A percentile compares a stretch with the other conserved stretches of the same genome.
phyloP scores from a whole-genome alignment of 2,888 invertebrate species.

The Papilio demoleus region DNA sequence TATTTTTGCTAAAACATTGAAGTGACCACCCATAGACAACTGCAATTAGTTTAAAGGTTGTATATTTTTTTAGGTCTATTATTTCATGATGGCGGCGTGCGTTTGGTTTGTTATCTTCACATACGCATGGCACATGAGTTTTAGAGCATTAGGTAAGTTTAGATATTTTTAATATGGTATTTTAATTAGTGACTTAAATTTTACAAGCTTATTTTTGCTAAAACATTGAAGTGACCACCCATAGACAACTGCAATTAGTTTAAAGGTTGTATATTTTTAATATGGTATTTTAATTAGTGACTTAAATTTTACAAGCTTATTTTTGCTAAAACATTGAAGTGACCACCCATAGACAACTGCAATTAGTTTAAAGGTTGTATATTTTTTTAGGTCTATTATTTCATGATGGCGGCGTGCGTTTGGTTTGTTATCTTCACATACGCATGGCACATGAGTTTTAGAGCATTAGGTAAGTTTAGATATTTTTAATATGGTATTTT shows the following conservation, averaged over 20 bases:
- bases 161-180: not conserved
- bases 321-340: too few relatives aligned
- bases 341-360: too few relatives aligned
- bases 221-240: not conserved
- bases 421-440: constrained; percentile 98
- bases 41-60: too few relatives aligned
- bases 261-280: too few relatives aligned
- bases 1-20: too few relatives aligned
- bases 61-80: constrained; percentile 84
- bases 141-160: constrained; percentile 88
- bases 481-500: too few relatives aligned
- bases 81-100: constrained; percentile 95
- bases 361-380: too few relatives aligned
- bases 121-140: constrained; percentile 95
- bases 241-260: constrained; percentile 30
- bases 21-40: too few relatives aligned
- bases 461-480: constrained; percentile 88
- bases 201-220: not conserved
- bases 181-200: not conserved
- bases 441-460: constrained; percentile 93
- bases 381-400: constrained; percentile 87
- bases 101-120: constrained; percentile 98
- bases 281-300: too few relatives aligned
- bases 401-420: constrained; percentile 94
- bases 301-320: too few relatives aligned